Base-by-base conservation (phyloP, 2,888 invertebrate genomes). In the Erannis defoliaria region DNA sequence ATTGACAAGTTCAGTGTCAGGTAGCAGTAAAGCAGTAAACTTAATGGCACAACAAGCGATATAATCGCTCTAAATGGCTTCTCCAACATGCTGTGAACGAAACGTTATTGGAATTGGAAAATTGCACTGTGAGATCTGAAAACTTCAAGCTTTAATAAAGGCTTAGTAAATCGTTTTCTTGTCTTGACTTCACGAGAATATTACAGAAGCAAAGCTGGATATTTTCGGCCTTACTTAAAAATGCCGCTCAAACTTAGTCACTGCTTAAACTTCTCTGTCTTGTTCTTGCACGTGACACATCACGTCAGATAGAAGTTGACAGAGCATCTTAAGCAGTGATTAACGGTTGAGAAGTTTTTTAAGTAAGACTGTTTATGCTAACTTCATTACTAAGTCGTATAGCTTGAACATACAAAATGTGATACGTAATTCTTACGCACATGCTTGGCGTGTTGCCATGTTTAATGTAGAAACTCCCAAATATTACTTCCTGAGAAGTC, bases 371-470 rank as follows among this genome's bases (percentile, higher is more conserved):
- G n/a, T n/a, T 48, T 42, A 53, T 48, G 59, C 18, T 26, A 55
- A 33, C 45, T 60, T 55, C 54, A 62, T 49, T 53, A 10, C 53
- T 33, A 9, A 23, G 37, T 37, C 50, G 10, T 50, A 55, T 45
- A 14, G 45, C 50, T 50, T 50, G 26, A 45, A 50, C 37, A 35
- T 49, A 49, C 35, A 43, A 56, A 33, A 43, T 43, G 45, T 18
- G 43, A 19, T 29, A 64, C 48, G 46, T 58, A 58, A 61, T 64
- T 70, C 60, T 59, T 70, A 72, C 74, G 70, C 76, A 73, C 73
- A 66, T 63, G 72, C 61, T 79, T 88, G 87, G 88, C 81, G 66
- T 57, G 61, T 29, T 77, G 86, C 89, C 88, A 86, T 77, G 76
- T 80, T 80, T 79, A 81, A 81, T 81, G 77, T 66, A 74, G 71